Conservation (phyloP, 2,113 vertebrate species). For the Grallaria varia region DNA sequence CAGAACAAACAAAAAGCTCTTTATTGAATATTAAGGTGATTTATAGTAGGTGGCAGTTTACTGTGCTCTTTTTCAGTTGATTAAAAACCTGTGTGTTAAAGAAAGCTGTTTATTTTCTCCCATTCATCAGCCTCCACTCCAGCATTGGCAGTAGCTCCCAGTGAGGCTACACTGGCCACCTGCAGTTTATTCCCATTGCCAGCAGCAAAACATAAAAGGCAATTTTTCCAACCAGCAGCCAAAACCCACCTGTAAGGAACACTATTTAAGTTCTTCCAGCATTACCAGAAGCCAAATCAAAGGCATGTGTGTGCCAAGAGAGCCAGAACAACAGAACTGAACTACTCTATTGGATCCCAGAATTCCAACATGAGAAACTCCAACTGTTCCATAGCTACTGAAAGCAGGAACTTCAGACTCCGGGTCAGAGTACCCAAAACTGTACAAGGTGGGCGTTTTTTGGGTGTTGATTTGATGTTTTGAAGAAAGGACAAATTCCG, state of each 20-base stretch:
- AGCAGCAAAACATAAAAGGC: not conserved
- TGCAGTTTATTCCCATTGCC: not conserved
- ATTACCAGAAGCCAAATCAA: not conserved
- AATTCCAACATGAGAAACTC: not conserved
- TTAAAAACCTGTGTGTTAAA: not conserved
- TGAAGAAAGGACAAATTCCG: not conserved
- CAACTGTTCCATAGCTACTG: fast-evolving
- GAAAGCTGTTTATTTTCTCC: not conserved
- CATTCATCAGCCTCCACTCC: not conserved
- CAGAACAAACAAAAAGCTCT: not conserved
- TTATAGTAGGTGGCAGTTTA: not conserved
- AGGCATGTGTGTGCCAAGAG: fast-evolving
- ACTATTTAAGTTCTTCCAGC: not conserved
- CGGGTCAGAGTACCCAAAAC: fast-evolving
- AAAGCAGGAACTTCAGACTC: not conserved
- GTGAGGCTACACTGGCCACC: not conserved
- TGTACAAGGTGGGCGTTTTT: not conserved
- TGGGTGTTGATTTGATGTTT: not conserved
- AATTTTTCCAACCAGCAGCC: not conserved
- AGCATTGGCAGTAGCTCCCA: not conserved
- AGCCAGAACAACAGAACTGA: not conserved
- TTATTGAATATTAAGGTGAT: not conserved
- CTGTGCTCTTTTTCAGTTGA: not conserved
- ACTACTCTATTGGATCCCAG: not conserved
- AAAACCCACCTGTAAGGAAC: not conserved